These are phyloP conservation scores for Drosophila hydei DNA, from an alignment of 1,140 invertebrate species.

Conservation along the genomic window DNA sequence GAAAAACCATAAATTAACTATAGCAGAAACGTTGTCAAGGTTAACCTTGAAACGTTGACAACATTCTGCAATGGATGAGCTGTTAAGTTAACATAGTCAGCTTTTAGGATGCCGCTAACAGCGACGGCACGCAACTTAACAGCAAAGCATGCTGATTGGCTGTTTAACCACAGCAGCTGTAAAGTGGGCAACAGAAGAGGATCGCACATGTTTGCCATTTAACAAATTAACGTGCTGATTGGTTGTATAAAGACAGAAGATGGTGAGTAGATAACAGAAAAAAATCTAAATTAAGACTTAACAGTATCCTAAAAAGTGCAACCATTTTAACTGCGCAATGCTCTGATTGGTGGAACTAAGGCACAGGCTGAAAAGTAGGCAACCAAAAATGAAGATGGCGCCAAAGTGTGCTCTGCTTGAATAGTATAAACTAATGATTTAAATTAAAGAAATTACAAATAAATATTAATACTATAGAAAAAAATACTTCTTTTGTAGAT, in stretches of 20 bases:
- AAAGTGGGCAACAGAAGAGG: background rate
- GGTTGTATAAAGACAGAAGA: no score
- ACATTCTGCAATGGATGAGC: background rate
- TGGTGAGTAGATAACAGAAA: no score
- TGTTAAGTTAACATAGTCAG: background rate
- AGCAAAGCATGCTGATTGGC: background rate
- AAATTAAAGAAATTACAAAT: no score
- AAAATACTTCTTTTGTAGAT: no score
- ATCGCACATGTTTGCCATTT: background rate
- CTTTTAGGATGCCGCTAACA: conserved; percentile 1
- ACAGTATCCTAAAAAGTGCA: background rate
- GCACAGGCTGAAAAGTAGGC: background rate
- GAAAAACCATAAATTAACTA: conserved; percentile 6
- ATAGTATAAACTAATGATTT: background rate
- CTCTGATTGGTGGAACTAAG: background rate
- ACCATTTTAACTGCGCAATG: background rate
- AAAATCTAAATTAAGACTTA: background rate
- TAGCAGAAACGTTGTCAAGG: conserved; percentile 10
- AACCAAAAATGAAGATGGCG: background rate
- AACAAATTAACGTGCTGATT: no score
- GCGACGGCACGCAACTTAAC: background rate
- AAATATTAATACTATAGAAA: no score
- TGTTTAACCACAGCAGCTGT: background rate
- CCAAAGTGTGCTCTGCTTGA: background rate
- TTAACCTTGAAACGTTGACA: background rate